These are phyloP conservation scores for Sycophaga agraensis DNA, from an alignment of 1,140 invertebrate species.

Conservation along the genomic window DNA sequence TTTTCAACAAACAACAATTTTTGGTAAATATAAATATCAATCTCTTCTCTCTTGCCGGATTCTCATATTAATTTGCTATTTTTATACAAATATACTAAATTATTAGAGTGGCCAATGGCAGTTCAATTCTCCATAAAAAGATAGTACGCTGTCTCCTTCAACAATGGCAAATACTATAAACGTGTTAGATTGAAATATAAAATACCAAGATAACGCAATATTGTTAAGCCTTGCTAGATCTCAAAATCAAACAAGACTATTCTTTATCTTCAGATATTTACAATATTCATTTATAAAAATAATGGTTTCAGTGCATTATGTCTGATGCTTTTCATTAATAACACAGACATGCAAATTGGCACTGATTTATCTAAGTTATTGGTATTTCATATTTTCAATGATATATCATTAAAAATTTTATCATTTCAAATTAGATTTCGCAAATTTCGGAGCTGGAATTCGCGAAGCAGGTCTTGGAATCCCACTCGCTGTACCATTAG, in stretches of 20 bases:
- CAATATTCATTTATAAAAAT: constrained; percentile 27
- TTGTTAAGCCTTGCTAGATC: neutral
- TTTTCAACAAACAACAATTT: constrained; percentile 24
- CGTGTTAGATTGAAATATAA: constrained; percentile 18
- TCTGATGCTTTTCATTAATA: neutral
- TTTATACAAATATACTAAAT: constrained; percentile 10
- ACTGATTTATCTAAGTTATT: constrained; percentile 9
- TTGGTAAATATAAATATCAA: constrained; percentile 16
- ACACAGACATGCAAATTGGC: constrained; percentile 12
- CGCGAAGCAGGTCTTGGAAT: constrained; percentile 54
- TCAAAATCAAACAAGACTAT: too few species aligned
- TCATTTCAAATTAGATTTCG: constrained; percentile 35
- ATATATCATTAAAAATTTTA: constrained; percentile 19
- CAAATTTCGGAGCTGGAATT: constrained; percentile 45
- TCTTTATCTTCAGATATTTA: constrained; percentile 26
- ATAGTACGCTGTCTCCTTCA: neutral
- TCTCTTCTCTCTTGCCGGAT: neutral
- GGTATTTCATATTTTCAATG: constrained; percentile 15
- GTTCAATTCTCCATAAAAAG: constrained; percentile 9
- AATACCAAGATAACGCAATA: constrained; percentile 15
- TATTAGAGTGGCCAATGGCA: constrained; percentile 19
- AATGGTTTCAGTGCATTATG: constrained; percentile 1
- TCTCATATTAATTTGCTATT: constrained; percentile 14
- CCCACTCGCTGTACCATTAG: constrained; percentile 42
- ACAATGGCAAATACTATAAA: constrained; percentile 21